Base-by-base conservation (phyloP, 1,140 invertebrate genomes). In the Drosophila subpulchrella region DNA sequence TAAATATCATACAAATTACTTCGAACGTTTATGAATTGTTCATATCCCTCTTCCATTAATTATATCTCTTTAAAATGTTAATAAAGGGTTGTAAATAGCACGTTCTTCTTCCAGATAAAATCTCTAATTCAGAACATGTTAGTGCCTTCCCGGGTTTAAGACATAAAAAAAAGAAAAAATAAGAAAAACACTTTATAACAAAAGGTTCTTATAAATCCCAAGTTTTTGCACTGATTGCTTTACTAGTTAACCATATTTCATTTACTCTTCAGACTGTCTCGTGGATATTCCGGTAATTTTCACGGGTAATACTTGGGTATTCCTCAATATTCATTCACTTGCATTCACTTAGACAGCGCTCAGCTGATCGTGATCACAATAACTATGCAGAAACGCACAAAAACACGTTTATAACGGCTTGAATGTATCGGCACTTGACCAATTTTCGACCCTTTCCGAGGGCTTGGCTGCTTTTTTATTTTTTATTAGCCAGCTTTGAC, bases 351-450 rank as follows among this genome's bases (percentile, higher is more conserved):
- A 10, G 32, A 6, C 6, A 0, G 32, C 32, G 32, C 32, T 34
- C 39, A 72, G 67, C 38, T 53, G 65, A 68, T 65, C 47, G 46
- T 7, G 60, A 36, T 42, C 63, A 24, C 7, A n/a, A 51, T 48
- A 67, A 65, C 50, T 44, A 53, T 53, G 44, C 38, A 51, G 32
- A 8, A 53, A 38, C 27, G 65, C 65, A 68, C 59, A 32, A 27
- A 46, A 72, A 68, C 66, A 56, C 53, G 55, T 72, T 73, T 66
- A 36, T 50, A 34, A 36, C 38, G 36, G 61, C 38, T 27, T 47
- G 46, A 68, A 44, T 42, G 62, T 34, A 65, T 68, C 53, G 48
- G 60, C 68, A 75, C 53, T 65, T 57, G 54, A 36, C 36, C 36
- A 66, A 53, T 58, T 66, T 55, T 39, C 24, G 38, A 42, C 27